Base-by-base conservation (phyloP, 2,888 invertebrate genomes). In the Cephus nigrinus region DNA sequence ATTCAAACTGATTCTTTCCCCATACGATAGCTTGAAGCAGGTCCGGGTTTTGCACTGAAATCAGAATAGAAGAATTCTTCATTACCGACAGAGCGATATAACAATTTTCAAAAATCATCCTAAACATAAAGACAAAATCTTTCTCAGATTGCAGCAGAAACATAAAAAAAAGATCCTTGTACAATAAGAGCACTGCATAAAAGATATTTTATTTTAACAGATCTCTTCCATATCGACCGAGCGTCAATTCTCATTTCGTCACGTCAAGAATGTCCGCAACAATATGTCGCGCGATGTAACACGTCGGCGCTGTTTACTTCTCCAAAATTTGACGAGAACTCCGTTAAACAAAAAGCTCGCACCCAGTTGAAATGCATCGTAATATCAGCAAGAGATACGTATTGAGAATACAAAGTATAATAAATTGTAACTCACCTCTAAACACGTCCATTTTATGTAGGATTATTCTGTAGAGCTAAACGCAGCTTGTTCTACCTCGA, bases 1-100 rank as follows among this genome's bases (percentile, higher is more conserved):
- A n/a, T 40, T 78, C 78, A 75, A 78, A 36, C 12, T 74, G 69
- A 12, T 75, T 35, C 68, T 75, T 75, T 69, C 69, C 75, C 78
- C 78, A 78, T 75, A 33, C 55, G 55, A 78, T 35, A 31, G 78
- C 78, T 72, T 78, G 78, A 33, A 40, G 34, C 23, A 78, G 23
- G 31, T 72, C 73, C 78, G 71, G 75, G 31, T 78, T 68, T 35
- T 72, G 78, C 12, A 78, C 78, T 78, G 72, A 40, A 75, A 75
- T 33, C 32, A 74, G 55, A 32, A 23, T 12, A 23, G 12, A 74
- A 75, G 74, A 75, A 74, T 40, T 40, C 75, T 75, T 40, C 71
- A 31, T 75, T 40, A 69, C 71, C 55, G 32, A 75, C 71, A 33
- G 77, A 75, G 55, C 40, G 5, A 23, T 1, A 55, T 5, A 23